Conservation (phyloP, 2,888 invertebrate genomes). For the Lasioglossum leucozonium region DNA sequence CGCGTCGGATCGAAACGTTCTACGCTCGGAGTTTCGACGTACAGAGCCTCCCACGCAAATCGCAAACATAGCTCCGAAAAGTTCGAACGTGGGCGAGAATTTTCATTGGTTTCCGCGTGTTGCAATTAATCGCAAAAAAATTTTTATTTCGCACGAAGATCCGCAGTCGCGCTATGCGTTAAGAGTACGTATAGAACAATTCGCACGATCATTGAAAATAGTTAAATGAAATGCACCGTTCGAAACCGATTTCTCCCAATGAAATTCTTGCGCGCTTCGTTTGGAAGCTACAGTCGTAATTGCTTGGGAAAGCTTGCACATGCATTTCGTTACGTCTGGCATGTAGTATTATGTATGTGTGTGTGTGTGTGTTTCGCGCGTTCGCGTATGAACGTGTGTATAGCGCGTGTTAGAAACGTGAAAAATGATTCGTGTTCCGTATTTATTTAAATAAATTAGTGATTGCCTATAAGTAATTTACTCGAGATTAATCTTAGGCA, state of each 20-base stretch:
- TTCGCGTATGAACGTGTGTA: no score
- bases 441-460: constrained; percentile 80
- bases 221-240: not conserved
- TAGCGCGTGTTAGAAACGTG: constrained; percentile 77
- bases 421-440: constrained; percentile 78
- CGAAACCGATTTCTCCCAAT: not conserved
- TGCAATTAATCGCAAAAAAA: no score
- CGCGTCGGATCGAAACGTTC: constrained; percentile 13
- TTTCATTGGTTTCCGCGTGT: no score
- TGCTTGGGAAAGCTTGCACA: not conserved
- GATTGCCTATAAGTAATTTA: constrained; percentile 74
- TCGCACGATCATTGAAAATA: not conserved
- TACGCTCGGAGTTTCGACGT: constrained; percentile 20
- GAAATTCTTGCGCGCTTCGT: not conserved
- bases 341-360: no score
- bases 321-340: not conserved
- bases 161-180: no score
- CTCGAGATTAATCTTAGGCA: constrained; percentile 78
- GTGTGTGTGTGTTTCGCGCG: no score
- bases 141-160: no score
- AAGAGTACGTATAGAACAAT: not conserved
- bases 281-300: not conserved
- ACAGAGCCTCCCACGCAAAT: not conserved
- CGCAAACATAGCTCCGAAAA: not conserved
- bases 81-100: not conserved